These are phyloP conservation scores for Euschistus heros DNA, from an alignment of 1,140 invertebrate species.

Conservation along the genomic window DNA sequence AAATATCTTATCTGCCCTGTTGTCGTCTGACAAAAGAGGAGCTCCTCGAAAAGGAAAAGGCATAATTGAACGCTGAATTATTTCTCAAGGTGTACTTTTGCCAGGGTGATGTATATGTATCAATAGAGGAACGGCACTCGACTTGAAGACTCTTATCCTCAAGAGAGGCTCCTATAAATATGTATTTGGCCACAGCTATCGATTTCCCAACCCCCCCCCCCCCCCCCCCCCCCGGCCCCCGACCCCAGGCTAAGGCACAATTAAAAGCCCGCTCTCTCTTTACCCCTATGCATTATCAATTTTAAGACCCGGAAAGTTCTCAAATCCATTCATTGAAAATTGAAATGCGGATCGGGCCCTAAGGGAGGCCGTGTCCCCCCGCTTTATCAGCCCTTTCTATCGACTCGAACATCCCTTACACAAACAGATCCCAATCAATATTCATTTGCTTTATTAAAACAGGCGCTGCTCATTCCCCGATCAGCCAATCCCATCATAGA, in stretches of 20 bases:
- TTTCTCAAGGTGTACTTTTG: conserved; percentile 17
- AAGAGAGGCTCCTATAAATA: conserved; percentile 2
- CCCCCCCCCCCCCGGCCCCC: not conserved
- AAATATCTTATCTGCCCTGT: conserved; percentile 13
- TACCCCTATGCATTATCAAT: conserved; percentile 14
- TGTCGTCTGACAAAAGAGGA: conserved; percentile 12
- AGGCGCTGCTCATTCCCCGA: too few relatives aligned
- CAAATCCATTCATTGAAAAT: conserved; percentile 15
- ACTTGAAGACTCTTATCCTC: conserved; percentile 1
- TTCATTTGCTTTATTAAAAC: too few relatives aligned
- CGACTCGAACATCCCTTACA: too few relatives aligned
- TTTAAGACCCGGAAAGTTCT: conserved; percentile 14
- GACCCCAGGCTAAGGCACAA: not conserved
- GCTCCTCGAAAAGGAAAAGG: conserved; percentile 1
- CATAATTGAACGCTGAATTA: conserved; percentile 22
- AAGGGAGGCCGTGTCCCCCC: too few relatives aligned
- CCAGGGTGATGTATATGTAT: conserved; percentile 19
- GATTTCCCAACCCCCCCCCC: not conserved
- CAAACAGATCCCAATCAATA: too few relatives aligned
- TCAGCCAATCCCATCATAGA: too few relatives aligned
- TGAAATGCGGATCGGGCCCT: conserved; percentile 6
- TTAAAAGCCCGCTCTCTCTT: conserved; percentile 4
- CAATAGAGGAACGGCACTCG: conserved; percentile 18
- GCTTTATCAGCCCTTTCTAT: too few relatives aligned
- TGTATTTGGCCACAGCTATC: conserved; percentile 4